Evolutionary conservation across 2,888 invertebrate species (phyloP).

Genomic region (Oligia fasciuncula): DNA sequence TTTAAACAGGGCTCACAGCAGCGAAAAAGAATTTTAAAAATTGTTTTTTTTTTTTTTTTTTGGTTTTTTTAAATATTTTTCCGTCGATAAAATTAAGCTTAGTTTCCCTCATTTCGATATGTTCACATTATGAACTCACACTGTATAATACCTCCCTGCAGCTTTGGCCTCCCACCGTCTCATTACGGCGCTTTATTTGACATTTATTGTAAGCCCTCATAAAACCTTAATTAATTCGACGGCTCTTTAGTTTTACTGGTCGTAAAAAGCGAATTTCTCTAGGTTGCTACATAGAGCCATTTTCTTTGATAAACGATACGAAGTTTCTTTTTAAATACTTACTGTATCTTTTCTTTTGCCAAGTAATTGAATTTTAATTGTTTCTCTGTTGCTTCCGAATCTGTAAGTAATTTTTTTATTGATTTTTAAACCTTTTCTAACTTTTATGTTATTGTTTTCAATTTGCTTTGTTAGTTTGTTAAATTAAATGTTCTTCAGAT

Average conservation of each 20-base stretch:
- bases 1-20: too few species aligned
- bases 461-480: not conserved
- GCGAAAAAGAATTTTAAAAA: too few species aligned
- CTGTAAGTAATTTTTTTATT: not conserved
- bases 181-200: slow-evolving; percentile 41
- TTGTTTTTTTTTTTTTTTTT: too few species aligned
- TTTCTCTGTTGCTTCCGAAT: not conserved
- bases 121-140: too few species aligned
- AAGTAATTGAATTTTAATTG: slow-evolving; percentile 13
- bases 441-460: not conserved
- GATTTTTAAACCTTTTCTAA: not conserved
- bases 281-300: slow-evolving; percentile 24
- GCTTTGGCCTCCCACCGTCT: slow-evolving; percentile 17
- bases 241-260: slow-evolving; percentile 55
- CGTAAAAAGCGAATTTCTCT: slow-evolving; percentile 53
- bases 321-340: slow-evolving; percentile 32
- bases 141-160: not conserved
- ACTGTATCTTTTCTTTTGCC: not conserved
- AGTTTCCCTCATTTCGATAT: too few species aligned
- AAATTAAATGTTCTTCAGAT: not conserved
- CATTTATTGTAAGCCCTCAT: slow-evolving; percentile 56
- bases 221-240: slow-evolving; percentile 57
- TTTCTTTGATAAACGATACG: slow-evolving; percentile 26
- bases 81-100: too few species aligned
- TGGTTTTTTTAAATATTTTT: too few species aligned